These are phyloP conservation scores for Serripes groenlandicus DNA, from an alignment of 2,888 invertebrate genomes.

Conservation along the genomic window DNA sequence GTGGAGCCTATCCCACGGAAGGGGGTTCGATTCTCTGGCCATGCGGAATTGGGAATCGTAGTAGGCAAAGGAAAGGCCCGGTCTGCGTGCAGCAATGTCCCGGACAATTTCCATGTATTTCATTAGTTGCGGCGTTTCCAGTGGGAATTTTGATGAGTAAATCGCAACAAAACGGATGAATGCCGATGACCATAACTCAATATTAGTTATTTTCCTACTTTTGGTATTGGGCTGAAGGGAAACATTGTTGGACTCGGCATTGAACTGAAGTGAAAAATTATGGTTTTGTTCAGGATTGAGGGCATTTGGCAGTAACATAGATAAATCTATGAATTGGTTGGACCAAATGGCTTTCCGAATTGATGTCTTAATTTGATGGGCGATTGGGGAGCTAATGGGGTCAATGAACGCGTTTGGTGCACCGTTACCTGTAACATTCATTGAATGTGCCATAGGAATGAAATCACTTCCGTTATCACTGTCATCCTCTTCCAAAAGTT, in stretches of 20 bases:
- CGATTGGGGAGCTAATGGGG: slow-evolving; percentile 2
- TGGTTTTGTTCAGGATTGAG: no score
- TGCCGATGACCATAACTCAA: slow-evolving; percentile 34
- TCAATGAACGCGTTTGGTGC: no score
- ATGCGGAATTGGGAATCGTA: slow-evolving; percentile 48
- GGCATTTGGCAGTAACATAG: neutral
- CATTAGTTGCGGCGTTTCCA: slow-evolving; percentile 39
- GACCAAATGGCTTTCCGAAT: neutral
- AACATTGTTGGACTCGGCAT: no score
- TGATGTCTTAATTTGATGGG: neutral
- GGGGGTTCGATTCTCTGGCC: slow-evolving; percentile 12
- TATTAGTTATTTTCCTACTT: no score
- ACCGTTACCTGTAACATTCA: no score
- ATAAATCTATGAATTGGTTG: neutral
- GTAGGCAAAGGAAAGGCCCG: slow-evolving; percentile 16
- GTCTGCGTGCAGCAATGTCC: slow-evolving; percentile 35
- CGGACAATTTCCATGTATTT: slow-evolving; percentile 49
- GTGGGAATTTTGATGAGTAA: slow-evolving; percentile 27
- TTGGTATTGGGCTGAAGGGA: no score
- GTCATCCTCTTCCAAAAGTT: no score
- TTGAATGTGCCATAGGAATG: no score
- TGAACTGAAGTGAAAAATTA: no score
- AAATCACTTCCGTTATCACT: no score
- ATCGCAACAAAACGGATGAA: slow-evolving; percentile 39
- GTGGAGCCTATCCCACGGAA: slow-evolving; percentile 47